Evolutionary conservation across 1,140 invertebrate genomes (phyloP).

Genomic region (Zelostemma sp.): DNA sequence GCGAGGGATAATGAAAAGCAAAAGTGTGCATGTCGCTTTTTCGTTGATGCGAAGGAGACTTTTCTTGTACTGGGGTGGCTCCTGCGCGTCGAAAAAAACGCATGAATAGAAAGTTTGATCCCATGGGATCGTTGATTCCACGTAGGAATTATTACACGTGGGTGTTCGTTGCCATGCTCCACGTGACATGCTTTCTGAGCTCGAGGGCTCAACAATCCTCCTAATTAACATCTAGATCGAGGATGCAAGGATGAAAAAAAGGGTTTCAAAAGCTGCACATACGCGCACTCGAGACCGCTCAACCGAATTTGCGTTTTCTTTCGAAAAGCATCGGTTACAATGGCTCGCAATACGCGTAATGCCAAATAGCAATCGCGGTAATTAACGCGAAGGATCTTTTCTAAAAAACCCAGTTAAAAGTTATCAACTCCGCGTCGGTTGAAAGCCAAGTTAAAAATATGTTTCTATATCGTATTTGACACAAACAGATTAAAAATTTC

Average conservation of each 20-base stretch:
- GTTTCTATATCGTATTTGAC: no score
- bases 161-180: constrained; percentile 5
- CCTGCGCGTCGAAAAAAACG: constrained; percentile 29
- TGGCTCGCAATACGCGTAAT: constrained; percentile 29
- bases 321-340: constrained; percentile 34
- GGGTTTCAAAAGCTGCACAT: constrained; percentile 13
- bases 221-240: constrained; percentile 42
- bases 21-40: no score
- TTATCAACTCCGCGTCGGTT: no score
- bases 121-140: constrained; percentile 16
- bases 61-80: no score
- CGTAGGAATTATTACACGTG: constrained; percentile 20
- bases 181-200: constrained; percentile 18
- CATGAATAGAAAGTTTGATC: constrained; percentile 4
- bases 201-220: constrained; percentile 35
- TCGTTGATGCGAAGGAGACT: no score
- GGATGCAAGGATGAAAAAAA: constrained; percentile 37
- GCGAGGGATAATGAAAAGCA: no score
- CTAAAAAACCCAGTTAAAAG: no score
- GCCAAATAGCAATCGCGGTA: constrained; percentile 42
- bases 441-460: no score
- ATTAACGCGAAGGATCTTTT: constrained; percentile 35
- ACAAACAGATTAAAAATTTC: no score
- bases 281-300: constrained; percentile 36
- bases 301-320: constrained; percentile 36